phyloP scores from a whole-genome alignment of 2,888 invertebrate genomes.

The Troides helena region DNA sequence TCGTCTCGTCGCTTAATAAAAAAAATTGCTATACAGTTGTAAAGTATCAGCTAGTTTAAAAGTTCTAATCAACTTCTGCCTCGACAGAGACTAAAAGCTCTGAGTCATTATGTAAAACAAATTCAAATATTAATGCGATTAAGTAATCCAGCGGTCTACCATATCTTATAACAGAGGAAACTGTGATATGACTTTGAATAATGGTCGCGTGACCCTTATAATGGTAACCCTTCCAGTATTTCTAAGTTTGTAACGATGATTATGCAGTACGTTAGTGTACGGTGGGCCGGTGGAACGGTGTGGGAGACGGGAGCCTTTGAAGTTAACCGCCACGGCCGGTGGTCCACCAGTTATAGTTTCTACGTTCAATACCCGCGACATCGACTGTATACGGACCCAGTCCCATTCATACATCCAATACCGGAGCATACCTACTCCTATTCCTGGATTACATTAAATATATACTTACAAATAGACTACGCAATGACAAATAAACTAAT shows the following conservation, averaged over 20 bases:
- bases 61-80: no score
- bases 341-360: conserved; percentile 62
- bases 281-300: neutral
- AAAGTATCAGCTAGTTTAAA: no score
- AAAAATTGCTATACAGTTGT: no score
- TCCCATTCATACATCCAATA: conserved; percentile 60
- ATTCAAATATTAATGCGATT: conserved; percentile 14
- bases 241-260: conserved; percentile 62
- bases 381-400: conserved; percentile 63
- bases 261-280: conserved; percentile 48
- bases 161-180: conserved; percentile 18
- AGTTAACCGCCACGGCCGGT: conserved; percentile 66
- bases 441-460: conserved; percentile 36
- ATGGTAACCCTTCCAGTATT: conserved; percentile 49
- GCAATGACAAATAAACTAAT: no score
- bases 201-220: conserved; percentile 46
- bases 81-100: neutral
- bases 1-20: no score
- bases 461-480: no score
- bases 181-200: conserved; percentile 50
- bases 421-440: conserved; percentile 10
- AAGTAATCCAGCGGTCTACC: conserved; percentile 14
- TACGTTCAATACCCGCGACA: conserved; percentile 58
- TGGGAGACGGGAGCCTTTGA: conserved; percentile 54
- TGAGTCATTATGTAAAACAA: neutral